These are phyloP conservation scores for Gobio gobio DNA, from an alignment of 2,113 vertebrate species.

Conservation along the genomic window DNA sequence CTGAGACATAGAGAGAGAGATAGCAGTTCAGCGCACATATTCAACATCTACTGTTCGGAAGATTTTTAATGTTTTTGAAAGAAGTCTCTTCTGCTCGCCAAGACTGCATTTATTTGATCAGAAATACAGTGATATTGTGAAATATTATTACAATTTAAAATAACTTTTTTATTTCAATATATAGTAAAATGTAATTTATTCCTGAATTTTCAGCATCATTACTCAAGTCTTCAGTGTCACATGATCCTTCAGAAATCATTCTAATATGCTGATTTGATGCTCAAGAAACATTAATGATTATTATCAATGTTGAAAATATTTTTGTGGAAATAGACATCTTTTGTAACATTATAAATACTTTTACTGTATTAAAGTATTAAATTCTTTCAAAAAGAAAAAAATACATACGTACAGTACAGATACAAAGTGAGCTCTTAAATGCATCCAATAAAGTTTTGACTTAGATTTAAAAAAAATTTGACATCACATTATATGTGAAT, in stretches of 20 bases:
- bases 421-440: background rate
- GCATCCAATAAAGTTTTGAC: background rate
- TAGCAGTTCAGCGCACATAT: background rate
- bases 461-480: background rate
- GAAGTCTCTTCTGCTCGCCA: too few relatives aligned
- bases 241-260: background rate
- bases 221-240: background rate
- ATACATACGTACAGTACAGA: too few relatives aligned
- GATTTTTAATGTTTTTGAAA: too few relatives aligned
- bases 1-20: constrained; percentile 67
- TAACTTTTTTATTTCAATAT: background rate
- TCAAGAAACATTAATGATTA: background rate
- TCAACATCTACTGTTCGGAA: background rate
- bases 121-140: background rate
- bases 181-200: background rate
- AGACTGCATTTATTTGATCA: too few relatives aligned
- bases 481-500: background rate
- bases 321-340: background rate
- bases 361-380: background rate
- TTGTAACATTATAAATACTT: background rate
- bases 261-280: background rate
- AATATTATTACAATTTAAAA: background rate
- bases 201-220: background rate
- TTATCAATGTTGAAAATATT: background rate
- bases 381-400: background rate